These are phyloP conservation scores for Periophthalmus magnuspinnatus DNA, from an alignment of 2,797 vertebrate species.

Conservation along the genomic window DNA sequence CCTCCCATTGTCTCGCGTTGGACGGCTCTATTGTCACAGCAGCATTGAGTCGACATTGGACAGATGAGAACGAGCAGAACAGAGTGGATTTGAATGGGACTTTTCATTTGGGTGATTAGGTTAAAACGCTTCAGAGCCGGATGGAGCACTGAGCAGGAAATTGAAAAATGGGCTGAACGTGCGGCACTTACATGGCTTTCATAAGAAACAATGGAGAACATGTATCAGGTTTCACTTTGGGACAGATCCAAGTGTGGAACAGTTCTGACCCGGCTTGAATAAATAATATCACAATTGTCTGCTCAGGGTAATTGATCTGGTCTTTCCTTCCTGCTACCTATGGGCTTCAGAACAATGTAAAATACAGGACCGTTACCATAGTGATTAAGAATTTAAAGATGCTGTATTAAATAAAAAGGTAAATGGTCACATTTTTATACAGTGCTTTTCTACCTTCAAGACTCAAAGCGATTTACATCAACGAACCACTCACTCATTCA, in stretches of 20 bases:
- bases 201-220: conserved; percentile 43
- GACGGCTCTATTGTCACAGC: conserved; percentile 62
- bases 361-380: too few relatives aligned
- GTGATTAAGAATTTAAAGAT: too few relatives aligned
- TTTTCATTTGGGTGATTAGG: conserved; percentile 25
- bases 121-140: conserved; percentile 29
- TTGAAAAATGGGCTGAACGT: conserved; percentile 44
- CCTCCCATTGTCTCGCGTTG: conserved; percentile 62
- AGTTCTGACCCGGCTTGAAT: background rate
- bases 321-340: background rate
- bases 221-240: conserved; percentile 58
- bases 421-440: too few relatives aligned
- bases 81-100: conserved; percentile 24
- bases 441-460: too few relatives aligned
- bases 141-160: conserved; percentile 46
- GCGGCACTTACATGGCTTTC: conserved; percentile 35
- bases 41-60: conserved; percentile 57
- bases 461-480: too few relatives aligned
- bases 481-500: too few relatives aligned
- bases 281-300: background rate
- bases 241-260: conserved; percentile 37
- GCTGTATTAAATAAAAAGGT: too few relatives aligned
- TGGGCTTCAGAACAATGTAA: too few relatives aligned
- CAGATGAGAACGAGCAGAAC: conserved; percentile 52
- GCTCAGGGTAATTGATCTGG: background rate